Evolutionary conservation across 2,888 invertebrate species (phyloP), one percentile per base, ranked within the genome.

Genomic region (Cryptops parisi): DNA sequence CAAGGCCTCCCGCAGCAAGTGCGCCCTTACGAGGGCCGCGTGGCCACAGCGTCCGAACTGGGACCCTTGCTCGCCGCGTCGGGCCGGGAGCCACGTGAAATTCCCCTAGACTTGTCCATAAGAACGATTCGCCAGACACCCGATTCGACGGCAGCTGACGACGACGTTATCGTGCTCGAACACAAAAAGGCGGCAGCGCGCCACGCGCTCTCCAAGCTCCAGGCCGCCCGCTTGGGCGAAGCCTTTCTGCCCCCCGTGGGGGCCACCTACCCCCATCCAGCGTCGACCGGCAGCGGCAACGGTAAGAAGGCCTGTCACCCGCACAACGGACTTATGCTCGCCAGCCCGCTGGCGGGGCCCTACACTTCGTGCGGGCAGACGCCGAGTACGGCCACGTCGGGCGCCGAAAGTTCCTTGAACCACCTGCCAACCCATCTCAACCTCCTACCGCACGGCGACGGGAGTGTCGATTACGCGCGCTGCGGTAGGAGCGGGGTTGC

Each of bases 101-200:
- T 85, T 9, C 89, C 88, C 0, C 70, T 90, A 55, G 90, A 90
- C 70, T 73, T 90, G 51, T 89, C 89, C 0, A 85, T 89, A 45
- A 88, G 89, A 68, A 89, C 88, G 1, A 81, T 89, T 0, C 80
- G 86, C 65, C 87, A 87, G 49, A 82, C 86, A 2, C 87, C 89
- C 0, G 88, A 89, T 69, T 88, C 88, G 0, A 88, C 89, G 1
- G 81, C 55, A 21, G 54, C 52, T 21, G 55, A 52, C 17, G 58
- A 58, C 39, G 58, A 58, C 27, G 54, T 57, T 2, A 47, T 60
- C 22, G 56, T 60, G 54, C 44, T 60, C 48, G 59, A 59, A 23
- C 60, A 60, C 40, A 43, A 59, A 43, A 58, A 58, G 44, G 55
- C 55, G 5, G 57, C 58, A 24, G 58, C 46, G 38, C 54, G 55